Conservation (phyloP, 1,140 invertebrate species). For the Nasonia longicornis region DNA sequence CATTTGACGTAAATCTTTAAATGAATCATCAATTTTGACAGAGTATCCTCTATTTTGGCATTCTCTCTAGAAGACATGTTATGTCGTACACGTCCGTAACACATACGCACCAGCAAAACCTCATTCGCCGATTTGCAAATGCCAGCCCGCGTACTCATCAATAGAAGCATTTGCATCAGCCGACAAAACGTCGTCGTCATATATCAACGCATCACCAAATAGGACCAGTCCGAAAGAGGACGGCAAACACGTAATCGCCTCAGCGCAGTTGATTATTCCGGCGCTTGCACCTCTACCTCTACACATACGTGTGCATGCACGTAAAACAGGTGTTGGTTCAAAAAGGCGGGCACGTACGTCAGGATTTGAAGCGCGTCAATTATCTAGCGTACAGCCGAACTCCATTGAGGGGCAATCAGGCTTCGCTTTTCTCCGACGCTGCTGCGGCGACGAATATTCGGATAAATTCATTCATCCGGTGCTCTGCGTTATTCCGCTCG, state of each 20-base stretch:
- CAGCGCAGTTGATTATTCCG: not conserved
- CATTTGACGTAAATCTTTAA: not conserved
- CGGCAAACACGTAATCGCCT: not conserved
- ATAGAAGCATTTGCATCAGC: not conserved
- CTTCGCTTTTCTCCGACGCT: not conserved
- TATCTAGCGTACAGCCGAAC: not conserved
- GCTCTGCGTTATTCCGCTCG: conserved; percentile 31
- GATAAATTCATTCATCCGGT: not conserved
- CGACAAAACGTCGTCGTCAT: too few relatives aligned
- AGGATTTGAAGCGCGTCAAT: conserved; percentile 6
- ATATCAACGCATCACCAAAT: not conserved
- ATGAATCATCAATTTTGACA: conserved; percentile 20
- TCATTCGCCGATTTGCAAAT: not conserved
- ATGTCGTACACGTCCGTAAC: too few relatives aligned
- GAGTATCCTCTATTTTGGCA: not conserved
- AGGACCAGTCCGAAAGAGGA: not conserved
- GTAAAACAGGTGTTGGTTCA: not conserved
- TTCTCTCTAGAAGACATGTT: too few relatives aligned
- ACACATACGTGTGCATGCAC: not conserved
- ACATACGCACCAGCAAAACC: not conserved
- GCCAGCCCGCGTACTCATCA: not conserved
- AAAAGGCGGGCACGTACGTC: not conserved
- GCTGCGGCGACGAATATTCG: not conserved
- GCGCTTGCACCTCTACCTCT: not conserved
- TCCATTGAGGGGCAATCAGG: conserved; percentile 13